Evolutionary conservation across 53 echinoderm and acorn worm genomes (phyloP).

Genomic region (Antedon mediterranea): DNA sequence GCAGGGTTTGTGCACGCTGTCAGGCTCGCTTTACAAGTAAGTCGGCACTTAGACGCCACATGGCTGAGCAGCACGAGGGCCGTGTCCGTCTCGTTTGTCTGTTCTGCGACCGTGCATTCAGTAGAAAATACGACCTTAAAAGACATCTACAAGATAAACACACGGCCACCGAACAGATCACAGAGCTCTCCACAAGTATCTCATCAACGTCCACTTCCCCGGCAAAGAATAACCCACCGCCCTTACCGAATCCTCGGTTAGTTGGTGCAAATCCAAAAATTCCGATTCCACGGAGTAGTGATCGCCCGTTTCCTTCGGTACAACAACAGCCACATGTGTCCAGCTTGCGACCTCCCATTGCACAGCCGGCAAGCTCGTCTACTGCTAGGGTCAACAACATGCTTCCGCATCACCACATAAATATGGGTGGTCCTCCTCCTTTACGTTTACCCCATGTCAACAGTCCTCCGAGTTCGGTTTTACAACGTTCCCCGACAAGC

Average conservation of each 20-base stretch:
- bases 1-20: not conserved
- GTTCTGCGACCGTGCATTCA: not conserved
- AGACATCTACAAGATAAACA: not conserved
- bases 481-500: not conserved
- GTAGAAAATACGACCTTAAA: not conserved
- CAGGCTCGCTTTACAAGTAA: not conserved
- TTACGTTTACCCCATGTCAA: not conserved
- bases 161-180: not conserved
- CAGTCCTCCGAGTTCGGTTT: not conserved
- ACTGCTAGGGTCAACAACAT: not conserved
- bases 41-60: not conserved
- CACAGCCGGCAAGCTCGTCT: not conserved
- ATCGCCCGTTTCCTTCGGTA: not conserved
- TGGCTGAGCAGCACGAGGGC: not conserved
- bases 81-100: not conserved
- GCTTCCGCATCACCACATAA: not conserved
- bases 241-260: not conserved
- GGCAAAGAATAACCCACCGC: not conserved
- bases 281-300: not conserved
- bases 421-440: not conserved
- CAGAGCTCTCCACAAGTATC: not conserved
- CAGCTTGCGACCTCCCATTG: not conserved
- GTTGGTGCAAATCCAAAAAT: not conserved
- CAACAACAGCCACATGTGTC: not conserved
- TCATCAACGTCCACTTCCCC: not conserved